Conservation (phyloP, 2,113 vertebrate species). For the Chitala chitala region DNA sequence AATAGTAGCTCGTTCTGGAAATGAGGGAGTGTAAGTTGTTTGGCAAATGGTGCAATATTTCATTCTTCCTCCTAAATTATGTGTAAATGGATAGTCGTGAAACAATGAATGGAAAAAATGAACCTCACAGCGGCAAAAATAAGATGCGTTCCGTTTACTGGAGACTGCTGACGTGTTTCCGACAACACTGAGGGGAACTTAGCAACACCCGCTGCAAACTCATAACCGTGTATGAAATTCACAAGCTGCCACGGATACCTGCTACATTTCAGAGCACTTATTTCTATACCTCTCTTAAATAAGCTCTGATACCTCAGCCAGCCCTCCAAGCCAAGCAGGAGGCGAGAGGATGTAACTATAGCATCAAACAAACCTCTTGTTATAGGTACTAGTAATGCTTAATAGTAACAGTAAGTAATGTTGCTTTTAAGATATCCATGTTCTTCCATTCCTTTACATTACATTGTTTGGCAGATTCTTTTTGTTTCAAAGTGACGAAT, state of each 20-base stretch:
- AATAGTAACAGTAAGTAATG: too few species aligned
- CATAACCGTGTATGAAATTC: constrained; percentile 49
- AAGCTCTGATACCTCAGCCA: constrained; percentile 48
- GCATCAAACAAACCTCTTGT: constrained; percentile 51
- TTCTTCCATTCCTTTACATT: too few species aligned
- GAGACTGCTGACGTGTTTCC: constrained; percentile 36
- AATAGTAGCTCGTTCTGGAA: too few species aligned
- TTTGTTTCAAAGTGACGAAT: too few species aligned
- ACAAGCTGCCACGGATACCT: constrained; percentile 51
- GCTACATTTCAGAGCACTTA: constrained; percentile 54
- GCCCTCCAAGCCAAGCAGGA: constrained; percentile 48
- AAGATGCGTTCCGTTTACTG: constrained; percentile 40
- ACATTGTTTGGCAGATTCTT: too few species aligned
- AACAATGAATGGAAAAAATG: constrained; percentile 11
- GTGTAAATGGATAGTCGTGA: neutral
- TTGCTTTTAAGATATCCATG: neutral
- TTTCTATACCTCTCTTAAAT: constrained; percentile 65
- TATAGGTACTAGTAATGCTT: constrained; percentile 40
- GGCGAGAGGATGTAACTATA: constrained; percentile 49
- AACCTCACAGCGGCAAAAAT: constrained; percentile 11
- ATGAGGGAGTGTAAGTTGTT: too few species aligned
- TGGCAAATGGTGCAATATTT: neutral
- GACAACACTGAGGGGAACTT: constrained; percentile 41
- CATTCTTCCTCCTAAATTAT: neutral
- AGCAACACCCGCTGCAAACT: constrained; percentile 42